Percentiles rank a stretch among this genome's conserved stretches.
These are phyloP conservation scores for Spongia lamella DNA, from an alignment of 37 sponge, comb jelly and placozoan species.

Conservation along the genomic window DNA sequence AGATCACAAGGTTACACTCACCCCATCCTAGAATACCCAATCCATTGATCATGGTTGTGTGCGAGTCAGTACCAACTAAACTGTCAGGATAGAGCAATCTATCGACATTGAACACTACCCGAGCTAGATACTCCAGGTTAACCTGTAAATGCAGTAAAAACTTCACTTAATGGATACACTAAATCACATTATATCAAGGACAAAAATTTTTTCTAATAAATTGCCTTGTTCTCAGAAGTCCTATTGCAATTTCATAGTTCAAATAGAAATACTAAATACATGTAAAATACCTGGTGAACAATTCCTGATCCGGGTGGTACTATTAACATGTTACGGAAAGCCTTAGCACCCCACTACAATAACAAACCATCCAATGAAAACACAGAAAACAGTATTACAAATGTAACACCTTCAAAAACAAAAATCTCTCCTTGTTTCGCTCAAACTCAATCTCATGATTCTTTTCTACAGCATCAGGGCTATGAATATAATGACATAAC, in stretches of 20 bases:
- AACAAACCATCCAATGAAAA: not conserved
- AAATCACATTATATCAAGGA: no score
- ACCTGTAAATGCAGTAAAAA: no score
- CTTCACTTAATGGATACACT: no score
- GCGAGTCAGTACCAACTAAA: constrained; percentile 93
- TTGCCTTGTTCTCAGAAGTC: no score
- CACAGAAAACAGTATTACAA: no score
- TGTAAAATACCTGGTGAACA: constrained; percentile 80
- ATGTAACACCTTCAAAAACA: constrained; percentile 65
- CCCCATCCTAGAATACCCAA: constrained; percentile 92
- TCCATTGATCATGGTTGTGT: constrained; percentile 96
- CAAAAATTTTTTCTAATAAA: no score
- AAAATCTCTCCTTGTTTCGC: constrained; percentile 90
- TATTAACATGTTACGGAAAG: constrained; percentile 85
- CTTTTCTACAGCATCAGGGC: constrained; percentile 76
- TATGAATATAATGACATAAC: constrained; percentile 1
- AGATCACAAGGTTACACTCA: no score
- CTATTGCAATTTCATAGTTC: no score
- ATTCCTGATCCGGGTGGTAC: constrained; percentile 94
- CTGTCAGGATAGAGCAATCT: constrained; percentile 86
- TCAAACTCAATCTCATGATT: constrained; percentile 89
- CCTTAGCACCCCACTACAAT: constrained; percentile 85
- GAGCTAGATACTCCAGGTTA: constrained; percentile 86
- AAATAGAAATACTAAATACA: no score
- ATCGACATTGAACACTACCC: constrained; percentile 79